Percentiles rank a stretch among this genome's conserved stretches.
Evolutionary conservation across 2,888 invertebrate species (phyloP).

Genomic region (Schizaphis graminum): DNA sequence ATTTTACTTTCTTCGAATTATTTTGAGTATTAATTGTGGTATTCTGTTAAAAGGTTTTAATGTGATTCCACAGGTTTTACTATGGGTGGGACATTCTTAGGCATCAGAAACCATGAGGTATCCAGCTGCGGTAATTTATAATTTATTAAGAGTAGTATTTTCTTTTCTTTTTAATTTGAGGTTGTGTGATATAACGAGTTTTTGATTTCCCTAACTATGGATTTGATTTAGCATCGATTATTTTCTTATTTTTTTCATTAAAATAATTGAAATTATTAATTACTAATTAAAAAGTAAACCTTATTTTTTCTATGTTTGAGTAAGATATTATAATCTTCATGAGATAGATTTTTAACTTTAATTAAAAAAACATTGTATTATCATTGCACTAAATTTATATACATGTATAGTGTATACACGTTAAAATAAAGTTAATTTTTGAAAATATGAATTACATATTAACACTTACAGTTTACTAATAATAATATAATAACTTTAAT

Average conservation of each 20-base stretch:
- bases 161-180: background rate
- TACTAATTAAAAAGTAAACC: no score
- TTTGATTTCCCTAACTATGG: background rate
- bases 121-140: background rate
- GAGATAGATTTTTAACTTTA: background rate
- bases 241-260: background rate
- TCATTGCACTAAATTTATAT: no score
- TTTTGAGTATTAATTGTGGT: background rate
- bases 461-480: background rate
- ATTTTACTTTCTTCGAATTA: background rate
- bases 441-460: background rate
- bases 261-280: no score
- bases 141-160: background rate
- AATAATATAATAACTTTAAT: background rate
- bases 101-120: background rate
- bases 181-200: background rate
- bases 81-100: background rate
- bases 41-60: background rate
- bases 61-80: background rate
- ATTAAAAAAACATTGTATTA: no score
- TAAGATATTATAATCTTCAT: background rate
- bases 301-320: background rate
- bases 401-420: background rate
- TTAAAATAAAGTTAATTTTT: background rate
- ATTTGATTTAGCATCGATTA: background rate